Conservation (phyloP, 2,113 vertebrate genomes). For the Mirza zaza region DNA sequence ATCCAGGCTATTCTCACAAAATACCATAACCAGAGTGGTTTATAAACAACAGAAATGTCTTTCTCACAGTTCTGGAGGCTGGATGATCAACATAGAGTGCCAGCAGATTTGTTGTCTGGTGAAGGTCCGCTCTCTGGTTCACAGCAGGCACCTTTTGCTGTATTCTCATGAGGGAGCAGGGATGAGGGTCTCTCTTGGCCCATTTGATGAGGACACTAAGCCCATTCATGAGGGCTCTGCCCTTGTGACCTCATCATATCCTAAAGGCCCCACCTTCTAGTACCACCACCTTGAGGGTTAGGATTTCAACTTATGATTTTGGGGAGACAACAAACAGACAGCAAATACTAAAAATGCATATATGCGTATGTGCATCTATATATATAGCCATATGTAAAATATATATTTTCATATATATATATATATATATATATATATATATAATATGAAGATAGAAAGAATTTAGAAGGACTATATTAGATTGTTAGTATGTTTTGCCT, state of each 20-base stretch:
- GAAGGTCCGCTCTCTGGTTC: accelerated
- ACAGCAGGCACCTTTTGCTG: background rate
- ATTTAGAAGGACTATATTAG: background rate
- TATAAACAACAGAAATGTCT: background rate
- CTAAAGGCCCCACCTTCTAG: background rate
- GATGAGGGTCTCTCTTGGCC: background rate
- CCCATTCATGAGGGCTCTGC: background rate
- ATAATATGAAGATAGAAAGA: background rate
- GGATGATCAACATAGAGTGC: background rate
- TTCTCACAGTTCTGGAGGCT: background rate
- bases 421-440: background rate
- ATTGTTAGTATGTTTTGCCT: background rate
- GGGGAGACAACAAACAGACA: background rate
- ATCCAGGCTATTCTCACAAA: background rate
- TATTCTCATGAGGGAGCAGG: background rate
- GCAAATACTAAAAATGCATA: background rate
- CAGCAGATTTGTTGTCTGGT: background rate
- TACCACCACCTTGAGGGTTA: too few species aligned
- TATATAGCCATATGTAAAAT: background rate
- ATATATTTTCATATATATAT: too few species aligned
- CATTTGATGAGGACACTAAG: background rate
- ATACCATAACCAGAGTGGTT: accelerated
- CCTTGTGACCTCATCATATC: background rate
- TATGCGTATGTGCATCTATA: background rate
- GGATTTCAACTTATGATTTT: background rate